These are phyloP conservation scores for Coleophora flavipennella DNA, from an alignment of 2,888 invertebrate genomes.

Conservation along the genomic window DNA sequence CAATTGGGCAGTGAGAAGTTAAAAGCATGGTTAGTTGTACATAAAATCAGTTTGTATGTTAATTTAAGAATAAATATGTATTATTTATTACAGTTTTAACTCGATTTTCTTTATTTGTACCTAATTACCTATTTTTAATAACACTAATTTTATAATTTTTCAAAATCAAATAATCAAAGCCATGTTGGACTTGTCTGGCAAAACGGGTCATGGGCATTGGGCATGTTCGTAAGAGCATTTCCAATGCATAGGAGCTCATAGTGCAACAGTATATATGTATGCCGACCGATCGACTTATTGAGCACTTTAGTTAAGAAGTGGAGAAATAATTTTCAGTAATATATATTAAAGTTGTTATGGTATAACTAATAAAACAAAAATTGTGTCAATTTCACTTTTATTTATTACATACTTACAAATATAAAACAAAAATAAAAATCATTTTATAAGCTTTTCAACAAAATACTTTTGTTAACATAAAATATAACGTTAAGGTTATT, in stretches of 20 bases:
- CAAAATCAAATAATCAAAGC: conserved; percentile 2
- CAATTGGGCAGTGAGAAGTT: neutral
- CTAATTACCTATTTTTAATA: neutral
- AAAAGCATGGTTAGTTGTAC: conserved; percentile 22
- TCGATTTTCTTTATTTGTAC: neutral
- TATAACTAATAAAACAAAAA: conserved; percentile 7
- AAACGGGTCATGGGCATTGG: too few species aligned
- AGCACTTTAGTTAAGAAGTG: too few species aligned
- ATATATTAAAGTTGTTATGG: too few species aligned
- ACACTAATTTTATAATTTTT: too few species aligned
- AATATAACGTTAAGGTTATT: too few species aligned
- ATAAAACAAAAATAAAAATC: conserved; percentile 29
- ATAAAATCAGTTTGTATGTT: conserved; percentile 35
- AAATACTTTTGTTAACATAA: conserved; percentile 42
- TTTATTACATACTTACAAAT: conserved; percentile 36
- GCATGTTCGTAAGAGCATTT: too few species aligned
- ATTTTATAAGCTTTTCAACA: conserved; percentile 37
- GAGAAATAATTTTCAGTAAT: too few species aligned
- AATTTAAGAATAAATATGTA: conserved; percentile 24
- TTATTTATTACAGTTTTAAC: neutral
- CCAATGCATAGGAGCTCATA: too few species aligned
- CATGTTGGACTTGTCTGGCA: too few species aligned
- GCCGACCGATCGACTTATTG: too few species aligned
- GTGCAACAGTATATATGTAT: too few species aligned
- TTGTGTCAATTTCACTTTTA: conserved; percentile 21